A percentile compares a stretch with the other conserved stretches of the same genome.
Conservation (phyloP, 2,888 invertebrate species). For the Phorcus lineatus region DNA sequence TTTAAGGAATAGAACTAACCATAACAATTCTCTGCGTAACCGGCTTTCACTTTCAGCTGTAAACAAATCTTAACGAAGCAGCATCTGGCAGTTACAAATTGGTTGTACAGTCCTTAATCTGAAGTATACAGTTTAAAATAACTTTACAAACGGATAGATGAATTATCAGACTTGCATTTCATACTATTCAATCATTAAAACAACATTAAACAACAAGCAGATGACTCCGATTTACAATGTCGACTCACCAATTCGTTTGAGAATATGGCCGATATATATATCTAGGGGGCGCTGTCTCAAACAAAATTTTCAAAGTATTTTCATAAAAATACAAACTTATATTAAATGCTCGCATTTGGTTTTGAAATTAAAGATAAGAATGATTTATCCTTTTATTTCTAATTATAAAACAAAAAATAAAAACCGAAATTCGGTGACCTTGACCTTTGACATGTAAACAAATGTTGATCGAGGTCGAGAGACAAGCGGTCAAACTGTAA, state of each 20-base stretch:
- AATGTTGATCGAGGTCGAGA: too few relatives aligned
- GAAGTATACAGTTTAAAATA: neutral
- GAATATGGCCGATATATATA: constrained; percentile 36
- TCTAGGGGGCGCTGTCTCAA: constrained; percentile 29
- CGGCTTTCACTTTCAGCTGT: neutral
- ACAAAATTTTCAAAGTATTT: constrained; percentile 2
- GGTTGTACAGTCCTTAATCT: neutral
- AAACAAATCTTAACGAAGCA: neutral
- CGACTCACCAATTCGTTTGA: constrained; percentile 24
- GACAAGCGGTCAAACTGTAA: too few relatives aligned
- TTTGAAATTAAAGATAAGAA: too few relatives aligned
- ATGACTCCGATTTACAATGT: neutral
- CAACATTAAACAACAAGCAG: neutral
- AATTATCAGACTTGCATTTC: neutral
- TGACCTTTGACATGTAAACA: too few relatives aligned
- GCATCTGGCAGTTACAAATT: neutral
- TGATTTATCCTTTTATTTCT: too few relatives aligned
- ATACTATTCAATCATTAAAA: neutral
- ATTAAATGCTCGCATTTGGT: too few relatives aligned
- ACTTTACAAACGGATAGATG: neutral
- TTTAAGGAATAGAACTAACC: neutral
- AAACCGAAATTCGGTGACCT: too few relatives aligned
- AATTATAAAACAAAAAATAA: too few relatives aligned
- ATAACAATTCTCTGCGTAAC: neutral
- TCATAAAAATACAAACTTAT: neutral